Evolutionary conservation across 2,888 invertebrate genomes (phyloP), one percentile per base, ranked within the genome.

Genomic region (Rhagium mordax): DNA sequence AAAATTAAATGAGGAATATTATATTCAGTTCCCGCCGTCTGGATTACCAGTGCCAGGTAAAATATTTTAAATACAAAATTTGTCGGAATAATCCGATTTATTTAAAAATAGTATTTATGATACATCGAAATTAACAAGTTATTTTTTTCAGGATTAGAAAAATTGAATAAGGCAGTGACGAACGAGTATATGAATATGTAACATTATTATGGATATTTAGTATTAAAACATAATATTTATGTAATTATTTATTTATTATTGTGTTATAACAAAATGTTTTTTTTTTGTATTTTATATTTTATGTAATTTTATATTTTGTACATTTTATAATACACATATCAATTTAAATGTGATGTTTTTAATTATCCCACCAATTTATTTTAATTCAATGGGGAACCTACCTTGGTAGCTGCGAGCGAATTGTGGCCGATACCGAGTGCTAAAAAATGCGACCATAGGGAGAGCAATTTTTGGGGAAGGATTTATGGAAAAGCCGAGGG

Each of bases 21-120:
- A 90, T 78, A 90, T 90, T 59, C 87, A 89, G 3, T 90, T 89
- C 81, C 89, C 90, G 62, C 89, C 89, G 3, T 89, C 89, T 20
- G 90, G 90, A 77, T 82, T 88, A 72, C 89, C 90, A n/a, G 84
- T 90, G 72, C 85, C 87, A 80, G 85, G 90, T 90, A 85, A 85
- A 24, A 24, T 24, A 24, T 24, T 24, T 24, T 24, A 24, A 24
- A 4, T 24, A 24, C 24, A 4, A 3, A 24, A 4, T 24, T 24
- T 24, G 6, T 24, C 6, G 24, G n/a, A 24, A 6, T 24, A 24
- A 24, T 24, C n/a, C 24, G 24, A 24, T 24, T 24, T 4, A 24
- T 24, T 24, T 24, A 24, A 24, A 24, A 24, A 24, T 6, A 3
- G 6, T 24, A 4, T 6, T 24, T 24, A 4, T 24, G 24, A 24